Percentiles rank a stretch among this genome's conserved stretches.
phyloP scores from a whole-genome alignment of 2,888 invertebrate genomes.

The Disparrhopalites patrizii region DNA sequence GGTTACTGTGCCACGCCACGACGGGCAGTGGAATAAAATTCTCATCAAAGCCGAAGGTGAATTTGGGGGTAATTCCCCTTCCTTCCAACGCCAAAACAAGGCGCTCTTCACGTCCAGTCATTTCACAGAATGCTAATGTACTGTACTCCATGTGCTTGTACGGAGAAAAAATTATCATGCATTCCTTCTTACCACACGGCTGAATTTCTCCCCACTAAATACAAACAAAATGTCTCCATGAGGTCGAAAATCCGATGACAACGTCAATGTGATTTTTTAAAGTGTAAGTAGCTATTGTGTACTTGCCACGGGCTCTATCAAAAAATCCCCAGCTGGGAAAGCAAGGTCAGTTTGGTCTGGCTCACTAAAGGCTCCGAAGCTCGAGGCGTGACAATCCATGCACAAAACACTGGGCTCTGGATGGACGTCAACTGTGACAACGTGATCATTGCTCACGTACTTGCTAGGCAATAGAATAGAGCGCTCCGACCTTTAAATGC shows the following conservation, averaged over 20 bases:
- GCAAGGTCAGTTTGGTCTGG: background rate
- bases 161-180: conserved; percentile 36
- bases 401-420: conserved; percentile 2
- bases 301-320: conserved; percentile 20
- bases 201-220: conserved; percentile 39
- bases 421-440: no score
- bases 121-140: conserved; percentile 30
- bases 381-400: background rate
- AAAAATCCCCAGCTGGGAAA: conserved; percentile 13
- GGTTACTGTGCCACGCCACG: background rate
- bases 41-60: conserved; percentile 39
- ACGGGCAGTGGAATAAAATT: conserved; percentile 2
- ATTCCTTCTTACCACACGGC: conserved; percentile 31
- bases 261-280: background rate
- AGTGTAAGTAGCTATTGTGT: no score
- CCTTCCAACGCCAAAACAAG: conserved; percentile 34
- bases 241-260: background rate
- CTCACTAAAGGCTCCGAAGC: background rate
- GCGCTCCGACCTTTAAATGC: background rate
- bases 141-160: conserved; percentile 16
- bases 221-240: background rate
- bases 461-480: no score
- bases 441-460: no score
- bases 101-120: conserved; percentile 35
- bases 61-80: conserved; percentile 39